phyloP scores from a whole-genome alignment of 1,140 invertebrate genomes.

The Megalopta genalis region DNA sequence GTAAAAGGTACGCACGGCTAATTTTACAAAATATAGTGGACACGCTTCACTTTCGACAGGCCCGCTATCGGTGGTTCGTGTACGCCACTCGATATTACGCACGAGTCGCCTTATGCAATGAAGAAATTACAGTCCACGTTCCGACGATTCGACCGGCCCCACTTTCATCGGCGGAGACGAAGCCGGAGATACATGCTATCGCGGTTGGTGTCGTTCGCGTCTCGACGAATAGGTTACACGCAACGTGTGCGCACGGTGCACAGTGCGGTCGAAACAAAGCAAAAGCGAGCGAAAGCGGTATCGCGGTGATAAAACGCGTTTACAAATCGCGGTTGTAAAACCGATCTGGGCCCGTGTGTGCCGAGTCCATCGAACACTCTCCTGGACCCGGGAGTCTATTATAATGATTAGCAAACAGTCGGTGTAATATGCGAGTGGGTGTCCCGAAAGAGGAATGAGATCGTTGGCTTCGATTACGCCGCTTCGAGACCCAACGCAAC shows the following conservation, averaged over 20 bases:
- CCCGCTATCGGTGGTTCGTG: too few species aligned
- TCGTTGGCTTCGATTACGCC: neutral
- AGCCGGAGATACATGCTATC: too few species aligned
- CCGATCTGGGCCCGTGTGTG: neutral
- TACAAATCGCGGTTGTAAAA: neutral
- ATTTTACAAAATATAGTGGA: too few species aligned
- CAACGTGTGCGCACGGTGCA: neutral
- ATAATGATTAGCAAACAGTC: neutral
- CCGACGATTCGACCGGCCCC: too few species aligned
- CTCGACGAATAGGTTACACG: too few species aligned
- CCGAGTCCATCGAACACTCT: neutral
- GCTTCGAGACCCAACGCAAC: conserved; percentile 11
- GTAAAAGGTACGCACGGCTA: too few species aligned
- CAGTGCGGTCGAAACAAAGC: neutral
- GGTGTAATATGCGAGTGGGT: neutral
- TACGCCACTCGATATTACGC: too few species aligned
- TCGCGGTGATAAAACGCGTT: neutral
- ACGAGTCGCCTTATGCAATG: too few species aligned
- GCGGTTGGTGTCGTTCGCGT: too few species aligned
- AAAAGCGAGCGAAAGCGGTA: neutral
- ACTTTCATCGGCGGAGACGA: too few species aligned
- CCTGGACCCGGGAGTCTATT: neutral
- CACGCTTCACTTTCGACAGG: too few species aligned
- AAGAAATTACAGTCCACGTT: too few species aligned
- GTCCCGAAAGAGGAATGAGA: conserved; percentile 9